Evolutionary conservation across 2,797 vertebrate genomes (phyloP).

Genomic region (Brachyrhaphis roseni): DNA sequence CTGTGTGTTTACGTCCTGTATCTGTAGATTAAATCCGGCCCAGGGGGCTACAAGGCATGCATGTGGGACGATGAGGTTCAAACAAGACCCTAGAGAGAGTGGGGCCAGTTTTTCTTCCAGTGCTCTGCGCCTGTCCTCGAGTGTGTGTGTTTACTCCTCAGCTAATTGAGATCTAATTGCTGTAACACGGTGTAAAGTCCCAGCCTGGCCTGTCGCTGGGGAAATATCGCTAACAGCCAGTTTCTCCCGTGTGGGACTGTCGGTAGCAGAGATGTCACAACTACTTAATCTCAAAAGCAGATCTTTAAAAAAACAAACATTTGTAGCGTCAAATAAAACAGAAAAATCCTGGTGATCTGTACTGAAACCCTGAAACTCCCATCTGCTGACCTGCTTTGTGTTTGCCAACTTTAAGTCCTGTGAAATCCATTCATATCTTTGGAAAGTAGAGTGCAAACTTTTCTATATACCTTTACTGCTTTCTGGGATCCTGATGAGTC

Average conservation of each 20-base stretch:
- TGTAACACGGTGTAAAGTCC: conserved; percentile 65
- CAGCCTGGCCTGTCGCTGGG: conserved; percentile 56
- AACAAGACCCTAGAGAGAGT: conserved; percentile 69
- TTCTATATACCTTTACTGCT: not conserved
- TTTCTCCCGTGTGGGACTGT: conserved; percentile 63
- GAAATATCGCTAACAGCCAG: conserved; percentile 70
- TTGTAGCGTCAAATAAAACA: conserved; percentile 22
- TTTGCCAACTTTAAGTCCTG: conserved; percentile 38
- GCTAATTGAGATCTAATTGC: conserved; percentile 81
- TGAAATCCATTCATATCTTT: conserved; percentile 37
- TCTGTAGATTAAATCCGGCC: conserved; percentile 59
- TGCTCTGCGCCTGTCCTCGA: conserved; percentile 10
- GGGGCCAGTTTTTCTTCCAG: conserved; percentile 23
- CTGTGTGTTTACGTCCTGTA: conserved; percentile 24
- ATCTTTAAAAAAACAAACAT: conserved; percentile 59
- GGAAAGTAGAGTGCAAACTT: conserved; percentile 7
- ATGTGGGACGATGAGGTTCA: conserved; percentile 48
- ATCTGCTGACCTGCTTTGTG: conserved; percentile 20
- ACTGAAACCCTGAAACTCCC: not conserved
- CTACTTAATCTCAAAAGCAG: conserved; percentile 62
- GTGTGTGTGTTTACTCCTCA: conserved; percentile 67
- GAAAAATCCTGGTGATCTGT: not conserved
- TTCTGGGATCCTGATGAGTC: conserved; percentile 41
- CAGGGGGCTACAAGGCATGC: conserved; percentile 38
- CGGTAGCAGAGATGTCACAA: conserved; percentile 72